Evolutionary conservation across 2,797 vertebrate genomes (phyloP).

Genomic region (Sebastes baramenuke): DNA sequence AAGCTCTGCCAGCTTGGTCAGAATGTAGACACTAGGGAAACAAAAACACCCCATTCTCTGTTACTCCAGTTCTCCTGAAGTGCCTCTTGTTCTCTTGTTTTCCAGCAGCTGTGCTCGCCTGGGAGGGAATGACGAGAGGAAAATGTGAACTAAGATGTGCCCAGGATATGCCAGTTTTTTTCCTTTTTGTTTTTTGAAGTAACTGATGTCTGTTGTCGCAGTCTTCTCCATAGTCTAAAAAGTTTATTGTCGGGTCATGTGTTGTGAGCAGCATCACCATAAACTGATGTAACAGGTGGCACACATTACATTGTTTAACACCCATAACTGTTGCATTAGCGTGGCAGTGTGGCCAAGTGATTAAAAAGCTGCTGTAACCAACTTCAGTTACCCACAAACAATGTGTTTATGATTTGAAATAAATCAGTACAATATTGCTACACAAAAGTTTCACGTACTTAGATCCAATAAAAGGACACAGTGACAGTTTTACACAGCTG

Average conservation of each 20-base stretch:
- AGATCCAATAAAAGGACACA: background rate
- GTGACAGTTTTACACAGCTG: background rate
- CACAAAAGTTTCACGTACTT: background rate
- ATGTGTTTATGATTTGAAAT: conserved; percentile 6
- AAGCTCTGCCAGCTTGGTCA: conserved; percentile 61
- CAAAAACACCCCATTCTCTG: conserved; percentile 50
- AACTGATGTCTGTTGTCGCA: conserved; percentile 29
- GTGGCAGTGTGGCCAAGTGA: background rate
- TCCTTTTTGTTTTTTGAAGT: conserved; percentile 44
- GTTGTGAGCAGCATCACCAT: background rate
- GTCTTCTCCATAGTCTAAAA: conserved; percentile 8
- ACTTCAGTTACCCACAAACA: background rate
- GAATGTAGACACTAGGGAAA: conserved; percentile 49
- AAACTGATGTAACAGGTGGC: conserved; percentile 19
- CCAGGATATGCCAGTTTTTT: conserved; percentile 62
- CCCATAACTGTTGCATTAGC: background rate
- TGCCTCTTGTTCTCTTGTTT: conserved; percentile 66
- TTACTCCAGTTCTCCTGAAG: conserved; percentile 52
- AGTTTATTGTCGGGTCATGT: conserved; percentile 1
- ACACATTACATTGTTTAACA: conserved; percentile 1
- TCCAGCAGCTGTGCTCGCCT: conserved; percentile 58
- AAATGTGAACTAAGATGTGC: conserved; percentile 72
- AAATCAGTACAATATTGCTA: background rate
- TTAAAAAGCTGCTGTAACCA: background rate
- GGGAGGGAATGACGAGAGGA: conserved; percentile 71